These are phyloP conservation scores for Pseudorasbora parva DNA, from an alignment of 2,113 vertebrate species.

Conservation along the genomic window DNA sequence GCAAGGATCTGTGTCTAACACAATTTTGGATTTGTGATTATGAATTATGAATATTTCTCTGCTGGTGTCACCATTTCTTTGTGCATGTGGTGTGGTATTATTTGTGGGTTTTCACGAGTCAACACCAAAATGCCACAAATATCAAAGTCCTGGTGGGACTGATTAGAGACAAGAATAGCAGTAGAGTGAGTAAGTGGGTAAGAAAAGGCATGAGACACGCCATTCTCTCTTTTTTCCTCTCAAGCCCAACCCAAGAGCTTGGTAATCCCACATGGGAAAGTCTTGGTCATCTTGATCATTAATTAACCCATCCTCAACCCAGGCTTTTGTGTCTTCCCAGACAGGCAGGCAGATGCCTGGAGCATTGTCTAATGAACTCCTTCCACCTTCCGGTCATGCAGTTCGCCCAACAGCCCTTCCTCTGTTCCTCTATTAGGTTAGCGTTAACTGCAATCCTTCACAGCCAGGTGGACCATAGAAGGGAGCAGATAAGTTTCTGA, in stretches of 20 bases:
- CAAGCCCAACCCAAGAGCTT: not conserved
- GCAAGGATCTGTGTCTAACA: not conserved
- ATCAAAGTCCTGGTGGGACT: not conserved
- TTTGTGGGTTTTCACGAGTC: too few species aligned
- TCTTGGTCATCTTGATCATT: conserved; percentile 39
- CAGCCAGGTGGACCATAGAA: conserved; percentile 45
- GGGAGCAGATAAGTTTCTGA: not conserved
- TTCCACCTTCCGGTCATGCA: conserved; percentile 34
- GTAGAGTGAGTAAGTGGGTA: not conserved
- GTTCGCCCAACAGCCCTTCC: conserved; percentile 40
- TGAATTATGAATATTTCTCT: too few species aligned
- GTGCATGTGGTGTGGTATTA: not conserved
- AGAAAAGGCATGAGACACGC: not conserved
- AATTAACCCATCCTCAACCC: conserved; percentile 49
- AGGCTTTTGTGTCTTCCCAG: conserved; percentile 3
- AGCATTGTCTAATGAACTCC: conserved; percentile 38
- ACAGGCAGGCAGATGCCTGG: conserved; percentile 22
- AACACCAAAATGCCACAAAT: not conserved
- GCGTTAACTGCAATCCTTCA: conserved; percentile 28
- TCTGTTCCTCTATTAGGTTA: conserved; percentile 58
- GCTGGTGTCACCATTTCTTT: not conserved
- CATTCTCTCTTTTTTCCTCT: not conserved
- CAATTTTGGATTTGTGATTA: not conserved
- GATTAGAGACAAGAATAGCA: not conserved
- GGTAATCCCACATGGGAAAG: not conserved